Conservation (phyloP, 2,888 invertebrate genomes). For the Myathropa florea region DNA sequence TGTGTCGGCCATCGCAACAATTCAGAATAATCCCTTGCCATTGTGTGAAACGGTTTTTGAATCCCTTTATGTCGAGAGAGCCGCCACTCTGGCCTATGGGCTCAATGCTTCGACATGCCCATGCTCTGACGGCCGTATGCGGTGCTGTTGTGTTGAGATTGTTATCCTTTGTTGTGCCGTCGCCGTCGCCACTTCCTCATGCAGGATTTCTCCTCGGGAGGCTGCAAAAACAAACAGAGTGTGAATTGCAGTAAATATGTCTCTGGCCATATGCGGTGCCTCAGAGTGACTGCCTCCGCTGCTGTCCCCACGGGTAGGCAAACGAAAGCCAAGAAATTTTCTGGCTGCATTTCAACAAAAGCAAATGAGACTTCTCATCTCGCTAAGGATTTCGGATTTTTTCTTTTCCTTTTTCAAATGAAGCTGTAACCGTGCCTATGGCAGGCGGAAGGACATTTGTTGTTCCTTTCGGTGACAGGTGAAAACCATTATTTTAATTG, state of each 20-base stretch:
- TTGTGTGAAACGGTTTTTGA: slow-evolving; percentile 29
- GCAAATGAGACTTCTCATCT: background rate
- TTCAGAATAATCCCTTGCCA: slow-evolving; percentile 10
- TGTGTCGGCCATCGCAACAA: background rate
- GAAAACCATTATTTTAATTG: slow-evolving; percentile 30
- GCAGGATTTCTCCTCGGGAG: background rate
- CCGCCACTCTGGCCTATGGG: background rate
- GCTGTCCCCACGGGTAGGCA: background rate
- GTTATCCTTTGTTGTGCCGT: slow-evolving; percentile 8
- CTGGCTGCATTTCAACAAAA: slow-evolving; percentile 6
- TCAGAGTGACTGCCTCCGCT: background rate
- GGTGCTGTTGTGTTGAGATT: slow-evolving; percentile 1
- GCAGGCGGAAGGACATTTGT: slow-evolving; percentile 11
- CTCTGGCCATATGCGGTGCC: background rate
- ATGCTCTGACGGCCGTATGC: background rate
- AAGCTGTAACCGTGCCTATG: background rate
- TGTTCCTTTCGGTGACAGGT: slow-evolving; percentile 3
- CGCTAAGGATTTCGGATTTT: background rate
- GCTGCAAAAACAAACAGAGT: background rate
- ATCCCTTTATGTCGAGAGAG: background rate
- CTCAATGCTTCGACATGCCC: background rate
- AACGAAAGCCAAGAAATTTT: slow-evolving; percentile 14
- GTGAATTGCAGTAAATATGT: slow-evolving; percentile 25
- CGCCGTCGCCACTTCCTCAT: background rate
- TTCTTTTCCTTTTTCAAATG: background rate